Evolutionary conservation across 2,113 vertebrate species (phyloP), one percentile per base, ranked within the genome.

Genomic region (Grammomys surdaster): DNA sequence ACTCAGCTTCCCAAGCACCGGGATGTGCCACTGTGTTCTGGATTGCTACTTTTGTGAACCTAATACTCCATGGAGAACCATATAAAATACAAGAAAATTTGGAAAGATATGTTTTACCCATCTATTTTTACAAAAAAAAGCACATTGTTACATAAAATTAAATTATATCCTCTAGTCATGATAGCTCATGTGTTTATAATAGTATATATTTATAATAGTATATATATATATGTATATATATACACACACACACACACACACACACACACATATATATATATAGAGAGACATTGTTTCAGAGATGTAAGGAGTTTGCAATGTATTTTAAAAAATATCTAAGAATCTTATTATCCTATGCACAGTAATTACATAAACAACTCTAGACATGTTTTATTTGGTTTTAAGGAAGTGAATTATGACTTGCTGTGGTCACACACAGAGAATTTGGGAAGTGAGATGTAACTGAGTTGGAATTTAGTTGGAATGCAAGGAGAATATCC

Each of bases 361-460:
- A 70, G 28, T 65, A 56, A 88, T 80, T 81, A 51, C 87, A 58
- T 36, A 43, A 96, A 86, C 88, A 95, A 70, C n/a, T 95, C 51
- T 70, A 95, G 91, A 77, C 87, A 95, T 65, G 75, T 95, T 96
- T 96, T 94, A 93, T 86, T 95, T 91, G 77, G 56, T 89, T 97
- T 92, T 95, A 70, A 93, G 77, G 69, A 96, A 93, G 70, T 70
- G 33, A 96, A 90, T 70, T 95, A 46, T 58, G 65, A 78, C 63
- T 94, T 95, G 36, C 58, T 48, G 81, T 58, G 65, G 54, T 81
- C 91, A 95, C 91, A 89, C 28, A 88, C 24, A 94, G 78, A 95
- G 75, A 54, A 93, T 81, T 94, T 94, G 95, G 17, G 67, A 67
- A 91, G 12, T 36, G 93, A 69, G 89, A 87, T 84, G 48, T 95